Evolutionary conservation across 1,140 invertebrate genomes (phyloP).

Genomic region (Trialeurodes vaporariorum): DNA sequence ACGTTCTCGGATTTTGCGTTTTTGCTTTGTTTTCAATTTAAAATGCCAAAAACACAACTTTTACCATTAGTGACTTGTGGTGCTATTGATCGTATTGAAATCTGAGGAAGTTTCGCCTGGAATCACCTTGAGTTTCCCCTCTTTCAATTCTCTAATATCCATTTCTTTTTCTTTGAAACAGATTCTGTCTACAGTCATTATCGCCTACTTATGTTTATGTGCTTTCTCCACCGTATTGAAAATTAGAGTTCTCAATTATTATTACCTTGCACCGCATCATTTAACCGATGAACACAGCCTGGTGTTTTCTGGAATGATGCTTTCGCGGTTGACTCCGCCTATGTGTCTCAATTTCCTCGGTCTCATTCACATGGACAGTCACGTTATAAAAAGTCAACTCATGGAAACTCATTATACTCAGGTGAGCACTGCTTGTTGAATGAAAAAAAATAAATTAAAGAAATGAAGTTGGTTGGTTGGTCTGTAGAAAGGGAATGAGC

Average conservation of each 20-base stretch:
- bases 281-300: constrained; percentile 98
- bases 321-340: constrained; percentile 93
- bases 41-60: too few relatives aligned
- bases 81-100: too few relatives aligned
- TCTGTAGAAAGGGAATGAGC: too few relatives aligned
- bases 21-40: too few relatives aligned
- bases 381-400: constrained; percentile 71
- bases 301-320: constrained; percentile 91
- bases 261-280: constrained; percentile 92
- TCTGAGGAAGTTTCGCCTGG: too few relatives aligned
- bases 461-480: too few relatives aligned
- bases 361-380: constrained; percentile 95
- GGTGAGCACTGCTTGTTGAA: too few relatives aligned
- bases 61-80: too few relatives aligned
- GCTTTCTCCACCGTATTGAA: constrained; percentile 96
- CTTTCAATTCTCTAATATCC: too few relatives aligned
- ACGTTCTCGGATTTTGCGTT: too few relatives aligned
- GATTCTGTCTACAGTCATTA: constrained; percentile 77
- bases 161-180: constrained; percentile 34
- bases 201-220: constrained; percentile 92
- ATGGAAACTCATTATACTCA: constrained; percentile 81
- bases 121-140: too few relatives aligned
- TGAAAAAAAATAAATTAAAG: too few relatives aligned
- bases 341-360: constrained; percentile 97
- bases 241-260: constrained; percentile 90